A percentile compares a stretch with the other conserved stretches of the same genome.
Evolutionary conservation across 2,888 invertebrate genomes (phyloP).

Genomic region (Imbricaverruca yamaguchii): DNA sequence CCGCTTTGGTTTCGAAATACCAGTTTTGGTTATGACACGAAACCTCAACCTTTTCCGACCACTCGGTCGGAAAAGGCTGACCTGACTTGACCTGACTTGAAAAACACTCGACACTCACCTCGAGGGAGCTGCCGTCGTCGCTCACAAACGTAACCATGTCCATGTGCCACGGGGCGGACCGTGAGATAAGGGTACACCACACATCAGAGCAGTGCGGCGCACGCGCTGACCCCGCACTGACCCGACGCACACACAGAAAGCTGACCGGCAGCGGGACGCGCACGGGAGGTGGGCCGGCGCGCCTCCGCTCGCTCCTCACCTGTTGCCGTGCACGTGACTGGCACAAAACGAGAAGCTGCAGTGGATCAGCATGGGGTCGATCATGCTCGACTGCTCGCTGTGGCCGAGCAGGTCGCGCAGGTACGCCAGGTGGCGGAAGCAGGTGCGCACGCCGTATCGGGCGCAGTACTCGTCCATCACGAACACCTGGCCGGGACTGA

Average conservation of each 20-base stretch:
- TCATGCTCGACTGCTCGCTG: slow-evolving; percentile 87
- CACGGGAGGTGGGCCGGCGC: background rate
- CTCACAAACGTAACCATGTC: background rate
- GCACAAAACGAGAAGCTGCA: slow-evolving; percentile 99
- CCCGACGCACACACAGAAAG: background rate
- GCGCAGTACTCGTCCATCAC: slow-evolving; percentile 98
- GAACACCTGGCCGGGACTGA: slow-evolving; percentile 98
- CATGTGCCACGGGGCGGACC: background rate
- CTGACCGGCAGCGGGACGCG: background rate
- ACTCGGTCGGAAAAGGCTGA: too few species aligned
- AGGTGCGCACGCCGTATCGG: slow-evolving; percentile 91
- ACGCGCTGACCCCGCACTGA: too few species aligned
- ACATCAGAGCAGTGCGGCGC: too few species aligned
- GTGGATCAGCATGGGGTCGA: slow-evolving; percentile 97
- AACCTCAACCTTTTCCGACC: too few species aligned
- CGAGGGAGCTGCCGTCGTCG: background rate
- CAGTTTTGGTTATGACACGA: too few species aligned
- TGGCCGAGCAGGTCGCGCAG: slow-evolving; percentile 88
- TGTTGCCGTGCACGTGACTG: slow-evolving; percentile 97
- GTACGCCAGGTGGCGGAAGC: slow-evolving; percentile 93
- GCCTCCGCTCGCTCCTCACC: slow-evolving; percentile 49
- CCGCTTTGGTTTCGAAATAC: too few species aligned
- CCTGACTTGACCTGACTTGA: too few species aligned
- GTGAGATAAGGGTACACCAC: slow-evolving; percentile 17
- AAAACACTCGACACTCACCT: too few species aligned